Base-by-base conservation (phyloP, 2,888 invertebrate species). In the Troilus luridus region DNA sequence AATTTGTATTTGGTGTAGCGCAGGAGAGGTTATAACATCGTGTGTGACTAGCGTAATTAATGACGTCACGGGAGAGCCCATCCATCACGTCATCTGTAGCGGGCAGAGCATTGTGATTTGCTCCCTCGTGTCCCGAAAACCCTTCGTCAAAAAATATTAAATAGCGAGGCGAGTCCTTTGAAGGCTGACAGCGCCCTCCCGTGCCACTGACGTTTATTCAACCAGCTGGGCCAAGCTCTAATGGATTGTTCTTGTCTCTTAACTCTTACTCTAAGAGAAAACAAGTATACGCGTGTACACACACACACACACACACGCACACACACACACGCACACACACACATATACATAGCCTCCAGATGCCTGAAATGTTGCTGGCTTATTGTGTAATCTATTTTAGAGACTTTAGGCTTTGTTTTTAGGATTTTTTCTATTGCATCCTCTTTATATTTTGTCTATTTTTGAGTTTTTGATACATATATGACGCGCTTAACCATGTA, bases 81-180 rank as follows among this genome's bases (percentile, higher is more conserved):
- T 89, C 89, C 89, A 89, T 89, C 89, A 89, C 89, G 89, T 89
- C 89, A 89, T 64, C 62, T 89, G 89, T 89, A 89, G 89, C 89
- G 67, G 89, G 62, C 89, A 54, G 54, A 54, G 62, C 54, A 89
- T 89, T 89, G 89, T 89, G 89, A 89, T 89, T 89, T 89, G 56
- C 54, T 54, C 54, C 41, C 77, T 9, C 21, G 9, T 54, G 8
- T 21, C 54, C 56, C 54, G n/a, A 85, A 56, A 56, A 85, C 85
- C 85, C 85, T 85, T 85, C 85, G 85, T 85, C 85, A 85, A 85
- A 85, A 85, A 85, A 85, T 85, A 85, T 85, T 85, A 85, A 85
- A 85, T 85, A n/a, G 56, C 56, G 85, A 41, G 85, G 56, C 11
- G 85, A n/a, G 21, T 19, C 85, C 85, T 58, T 85, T 85, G 21